These are phyloP conservation scores for Ginglymostoma cirratum DNA, from an alignment of 2,113 vertebrate genomes.

Conservation along the genomic window DNA sequence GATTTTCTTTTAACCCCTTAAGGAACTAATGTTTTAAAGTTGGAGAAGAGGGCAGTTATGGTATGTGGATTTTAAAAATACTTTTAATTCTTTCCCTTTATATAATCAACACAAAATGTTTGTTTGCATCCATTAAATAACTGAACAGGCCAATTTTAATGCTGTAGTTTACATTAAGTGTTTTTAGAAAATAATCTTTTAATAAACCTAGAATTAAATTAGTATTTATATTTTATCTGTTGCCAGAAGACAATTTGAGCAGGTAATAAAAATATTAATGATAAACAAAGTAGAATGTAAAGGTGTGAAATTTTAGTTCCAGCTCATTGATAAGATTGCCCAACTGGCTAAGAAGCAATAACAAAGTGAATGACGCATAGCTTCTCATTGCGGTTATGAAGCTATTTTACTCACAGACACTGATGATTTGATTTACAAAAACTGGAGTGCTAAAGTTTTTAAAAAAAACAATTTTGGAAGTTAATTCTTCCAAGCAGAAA, in stretches of 20 bases:
- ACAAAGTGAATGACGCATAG: not conserved
- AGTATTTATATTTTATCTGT: not conserved
- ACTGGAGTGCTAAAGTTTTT: not conserved
- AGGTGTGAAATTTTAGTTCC: not conserved
- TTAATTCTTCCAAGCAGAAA: not conserved
- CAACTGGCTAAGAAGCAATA: not conserved
- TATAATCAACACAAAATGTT: not conserved
- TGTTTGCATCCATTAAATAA: not conserved
- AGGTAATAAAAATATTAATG: not conserved
- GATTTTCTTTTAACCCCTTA: not conserved
- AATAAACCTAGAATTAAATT: not conserved
- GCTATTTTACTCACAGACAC: not conserved
- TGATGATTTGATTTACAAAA: not conserved
- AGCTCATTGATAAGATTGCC: not conserved
- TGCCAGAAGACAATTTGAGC: not conserved
- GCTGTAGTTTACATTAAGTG: not conserved
- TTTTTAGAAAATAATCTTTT: constrained; percentile 6
- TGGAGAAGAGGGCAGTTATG: not conserved
- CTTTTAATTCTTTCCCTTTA: not conserved
- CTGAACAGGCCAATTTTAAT: not conserved
- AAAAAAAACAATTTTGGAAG: not conserved
- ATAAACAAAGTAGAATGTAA: not conserved
- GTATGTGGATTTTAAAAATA: not conserved
- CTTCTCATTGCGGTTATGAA: not conserved
- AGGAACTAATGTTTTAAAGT: not conserved